Evolutionary conservation across 1,140 invertebrate genomes (phyloP).

Genomic region (Zaprionus capensis): DNA sequence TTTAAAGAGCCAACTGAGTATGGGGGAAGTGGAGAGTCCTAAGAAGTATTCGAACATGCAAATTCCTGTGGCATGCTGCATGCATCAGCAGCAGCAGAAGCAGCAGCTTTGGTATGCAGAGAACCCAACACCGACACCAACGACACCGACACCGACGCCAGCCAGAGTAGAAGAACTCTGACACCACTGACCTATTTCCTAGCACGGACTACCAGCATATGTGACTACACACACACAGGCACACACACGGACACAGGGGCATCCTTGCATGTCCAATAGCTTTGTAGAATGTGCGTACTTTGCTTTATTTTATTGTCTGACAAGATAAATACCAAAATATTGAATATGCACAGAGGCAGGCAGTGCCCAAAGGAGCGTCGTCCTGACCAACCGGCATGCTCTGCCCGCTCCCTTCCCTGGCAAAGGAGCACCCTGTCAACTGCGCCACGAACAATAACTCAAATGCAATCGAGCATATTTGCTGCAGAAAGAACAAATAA

Average conservation of each 20-base stretch:
- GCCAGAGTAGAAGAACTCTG: slow-evolving; percentile 33
- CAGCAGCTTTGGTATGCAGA: slow-evolving; percentile 39
- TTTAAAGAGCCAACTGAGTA: neutral
- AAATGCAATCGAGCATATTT: slow-evolving; percentile 81
- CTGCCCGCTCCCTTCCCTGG: neutral
- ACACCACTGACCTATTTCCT: slow-evolving; percentile 62
- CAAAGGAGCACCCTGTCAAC: slow-evolving; percentile 50
- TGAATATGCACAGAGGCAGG: slow-evolving; percentile 60
- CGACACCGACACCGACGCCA: slow-evolving; percentile 25
- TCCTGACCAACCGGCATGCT: neutral
- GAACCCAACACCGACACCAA: slow-evolving; percentile 32
- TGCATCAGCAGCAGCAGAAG: slow-evolving; percentile 4
- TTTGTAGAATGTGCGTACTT: slow-evolving; percentile 53
- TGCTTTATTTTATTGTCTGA: slow-evolving; percentile 82
- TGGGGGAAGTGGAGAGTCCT: slow-evolving; percentile 35
- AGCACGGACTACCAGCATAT: slow-evolving; percentile 26
- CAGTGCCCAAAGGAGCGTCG: slow-evolving; percentile 5
- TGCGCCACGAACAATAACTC: slow-evolving; percentile 71
- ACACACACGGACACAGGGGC: neutral
- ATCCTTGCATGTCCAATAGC: slow-evolving; percentile 34
- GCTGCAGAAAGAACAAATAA: slow-evolving; percentile 64
- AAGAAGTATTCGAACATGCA: slow-evolving; percentile 65
- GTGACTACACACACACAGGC: neutral
- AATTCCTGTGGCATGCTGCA: slow-evolving; percentile 66
- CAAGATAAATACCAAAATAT: slow-evolving; percentile 83